These are phyloP conservation scores for Anticlea derivata DNA, from an alignment of 2,888 invertebrate species.

Conservation along the genomic window DNA sequence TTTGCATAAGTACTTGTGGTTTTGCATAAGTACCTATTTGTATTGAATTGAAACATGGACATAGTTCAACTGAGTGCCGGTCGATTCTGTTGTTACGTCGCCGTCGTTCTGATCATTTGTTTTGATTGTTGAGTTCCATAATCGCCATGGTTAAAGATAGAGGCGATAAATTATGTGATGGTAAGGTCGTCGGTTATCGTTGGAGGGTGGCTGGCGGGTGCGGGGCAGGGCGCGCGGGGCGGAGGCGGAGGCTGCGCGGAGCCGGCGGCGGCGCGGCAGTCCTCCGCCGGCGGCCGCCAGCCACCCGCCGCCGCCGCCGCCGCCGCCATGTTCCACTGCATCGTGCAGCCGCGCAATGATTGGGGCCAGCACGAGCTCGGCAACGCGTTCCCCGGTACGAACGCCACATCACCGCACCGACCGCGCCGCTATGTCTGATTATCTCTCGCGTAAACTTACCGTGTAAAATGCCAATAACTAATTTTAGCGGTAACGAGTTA, in stretches of 20 bases:
- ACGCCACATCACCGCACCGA: slow-evolving; percentile 4
- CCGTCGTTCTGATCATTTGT: neutral
- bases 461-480: slow-evolving; percentile 54
- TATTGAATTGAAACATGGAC: no score
- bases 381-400: slow-evolving; percentile 89
- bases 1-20: no score
- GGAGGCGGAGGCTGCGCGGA: slow-evolving; percentile 49
- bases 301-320: slow-evolving; percentile 7
- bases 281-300: slow-evolving; percentile 24
- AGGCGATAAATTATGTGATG: neutral
- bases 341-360: slow-evolving; percentile 90
- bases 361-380: slow-evolving; percentile 89
- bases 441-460: slow-evolving; percentile 38
- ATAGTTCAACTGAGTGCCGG: no score
- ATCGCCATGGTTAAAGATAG: neutral
- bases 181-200: neutral
- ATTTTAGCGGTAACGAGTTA: slow-evolving; percentile 52
- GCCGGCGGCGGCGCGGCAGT: slow-evolving; percentile 36
- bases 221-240: slow-evolving; percentile 17
- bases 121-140: neutral
- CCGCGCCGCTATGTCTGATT: slow-evolving; percentile 21
- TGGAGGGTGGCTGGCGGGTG: neutral
- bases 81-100: neutral
- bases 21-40: no score
- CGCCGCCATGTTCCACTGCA: slow-evolving; percentile 90